Evolutionary conservation across 2,797 vertebrate species (phyloP).

Genomic region (Bradypus variegatus): DNA sequence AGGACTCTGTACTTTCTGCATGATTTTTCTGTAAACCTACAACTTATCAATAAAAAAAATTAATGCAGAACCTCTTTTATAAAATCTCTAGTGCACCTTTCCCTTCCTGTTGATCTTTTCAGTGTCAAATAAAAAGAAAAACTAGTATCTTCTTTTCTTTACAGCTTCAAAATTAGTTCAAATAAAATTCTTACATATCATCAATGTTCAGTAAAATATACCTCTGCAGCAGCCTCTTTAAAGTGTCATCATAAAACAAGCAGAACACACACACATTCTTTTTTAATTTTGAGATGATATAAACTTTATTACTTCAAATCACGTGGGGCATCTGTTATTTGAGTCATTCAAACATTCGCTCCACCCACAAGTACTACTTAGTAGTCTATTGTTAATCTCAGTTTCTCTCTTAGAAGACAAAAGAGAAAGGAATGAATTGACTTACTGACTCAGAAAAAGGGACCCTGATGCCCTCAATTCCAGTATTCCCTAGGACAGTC

Average conservation of each 20-base stretch:
- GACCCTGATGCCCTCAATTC: not conserved
- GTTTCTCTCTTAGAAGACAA: not conserved
- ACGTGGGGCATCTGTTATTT: not conserved
- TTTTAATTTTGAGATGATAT: not conserved
- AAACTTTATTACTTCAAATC: not conserved
- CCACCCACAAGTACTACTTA: not conserved
- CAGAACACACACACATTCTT: not conserved
- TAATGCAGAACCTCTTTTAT: not conserved
- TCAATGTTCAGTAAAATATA: not conserved
- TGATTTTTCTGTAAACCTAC: no score
- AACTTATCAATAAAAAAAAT: not conserved
- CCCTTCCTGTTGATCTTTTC: not conserved
- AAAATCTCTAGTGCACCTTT: not conserved
- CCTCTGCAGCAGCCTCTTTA: not conserved
- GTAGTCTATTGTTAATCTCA: not conserved
- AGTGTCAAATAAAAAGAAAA: constrained; percentile 9
- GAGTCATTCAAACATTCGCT: not conserved
- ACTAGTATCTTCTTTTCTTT: not conserved
- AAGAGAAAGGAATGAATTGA: not conserved
- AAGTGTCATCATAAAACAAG: not conserved
- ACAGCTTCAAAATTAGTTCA: not conserved
- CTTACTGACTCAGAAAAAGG: not conserved
- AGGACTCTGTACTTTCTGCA: no score
- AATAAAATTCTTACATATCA: not conserved
- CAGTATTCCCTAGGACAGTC: not conserved